These are phyloP conservation scores for Nyctalus aviator DNA, from an alignment of 2,797 vertebrate genomes.

Conservation along the genomic window DNA sequence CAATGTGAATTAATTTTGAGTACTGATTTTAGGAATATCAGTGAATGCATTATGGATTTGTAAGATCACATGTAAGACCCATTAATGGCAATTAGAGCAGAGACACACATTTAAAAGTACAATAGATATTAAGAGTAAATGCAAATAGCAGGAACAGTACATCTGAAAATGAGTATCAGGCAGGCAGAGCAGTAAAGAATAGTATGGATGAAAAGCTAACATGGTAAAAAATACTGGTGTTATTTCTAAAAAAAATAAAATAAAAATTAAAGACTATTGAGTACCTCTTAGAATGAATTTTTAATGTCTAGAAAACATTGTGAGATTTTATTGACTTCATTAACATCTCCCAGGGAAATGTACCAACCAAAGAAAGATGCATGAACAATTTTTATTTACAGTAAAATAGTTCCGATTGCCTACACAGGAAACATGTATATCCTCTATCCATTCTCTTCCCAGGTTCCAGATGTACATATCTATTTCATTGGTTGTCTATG, in stretches of 20 bases:
- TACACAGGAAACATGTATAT: not conserved
- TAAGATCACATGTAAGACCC: not conserved
- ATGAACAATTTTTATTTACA: not conserved
- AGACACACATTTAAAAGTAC: not conserved
- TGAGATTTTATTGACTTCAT: not conserved
- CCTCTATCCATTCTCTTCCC: not conserved
- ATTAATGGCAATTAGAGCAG: constrained; percentile 1
- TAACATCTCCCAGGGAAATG: not conserved
- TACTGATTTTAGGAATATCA: constrained; percentile 22
- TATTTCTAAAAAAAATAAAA: not conserved
- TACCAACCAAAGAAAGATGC: not conserved
- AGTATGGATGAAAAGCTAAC: not conserved
- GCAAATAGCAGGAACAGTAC: not conserved
- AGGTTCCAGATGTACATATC: not conserved
- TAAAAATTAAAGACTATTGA: not conserved
- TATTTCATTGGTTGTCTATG: not conserved
- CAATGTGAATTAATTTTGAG: constrained; percentile 17
- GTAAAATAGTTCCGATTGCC: not conserved
- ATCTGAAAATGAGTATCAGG: not conserved
- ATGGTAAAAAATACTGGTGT: not conserved
- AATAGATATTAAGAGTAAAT: not conserved
- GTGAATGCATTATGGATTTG: constrained; percentile 1
- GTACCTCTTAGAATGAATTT: not conserved
- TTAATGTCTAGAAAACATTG: constrained; percentile 32
- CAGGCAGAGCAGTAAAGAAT: not conserved